Evolutionary conservation across 2,797 vertebrate genomes (phyloP).

Genomic region (Macroramphosus scolopax): DNA sequence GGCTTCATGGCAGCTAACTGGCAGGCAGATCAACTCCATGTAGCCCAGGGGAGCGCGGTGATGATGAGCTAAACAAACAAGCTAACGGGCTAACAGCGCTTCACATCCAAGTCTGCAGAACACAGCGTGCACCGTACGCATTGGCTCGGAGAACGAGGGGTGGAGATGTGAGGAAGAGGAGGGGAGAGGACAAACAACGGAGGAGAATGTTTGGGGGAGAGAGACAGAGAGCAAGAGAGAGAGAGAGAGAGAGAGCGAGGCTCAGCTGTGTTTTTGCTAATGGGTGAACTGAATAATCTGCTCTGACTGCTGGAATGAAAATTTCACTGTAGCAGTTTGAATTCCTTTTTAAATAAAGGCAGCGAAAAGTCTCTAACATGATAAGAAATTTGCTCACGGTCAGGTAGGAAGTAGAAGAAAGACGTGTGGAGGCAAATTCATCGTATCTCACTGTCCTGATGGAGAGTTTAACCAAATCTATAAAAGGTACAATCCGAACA

Average conservation of each 20-base stretch:
- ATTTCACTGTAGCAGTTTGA: slow-evolving; percentile 33
- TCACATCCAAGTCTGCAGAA: slow-evolving; percentile 35
- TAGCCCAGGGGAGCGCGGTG: slow-evolving; percentile 55
- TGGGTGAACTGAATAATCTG: slow-evolving; percentile 38
- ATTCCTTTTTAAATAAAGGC: slow-evolving; percentile 17
- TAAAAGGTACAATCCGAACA: too few species aligned
- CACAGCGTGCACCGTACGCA: slow-evolving; percentile 36
- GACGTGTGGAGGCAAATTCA: too few species aligned
- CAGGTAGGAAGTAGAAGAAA: too few species aligned
- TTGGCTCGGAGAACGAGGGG: slow-evolving; percentile 2
- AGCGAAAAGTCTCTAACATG: slow-evolving; percentile 6
- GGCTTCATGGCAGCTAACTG: slow-evolving; percentile 59
- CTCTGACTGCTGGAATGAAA: slow-evolving; percentile 30
- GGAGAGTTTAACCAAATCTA: slow-evolving; percentile 12
- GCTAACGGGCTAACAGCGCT: slow-evolving; percentile 48
- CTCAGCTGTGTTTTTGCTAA: slow-evolving; percentile 61
- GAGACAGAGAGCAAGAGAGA: neutral
- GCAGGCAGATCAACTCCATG: slow-evolving; percentile 58
- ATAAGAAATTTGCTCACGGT: too few species aligned
- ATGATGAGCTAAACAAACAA: slow-evolving; percentile 71
- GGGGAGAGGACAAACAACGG: neutral
- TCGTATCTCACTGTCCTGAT: slow-evolving; percentile 21
- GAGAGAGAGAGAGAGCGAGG: slow-evolving; percentile 8
- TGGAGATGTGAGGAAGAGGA: slow-evolving; percentile 1
- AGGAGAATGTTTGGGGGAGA: neutral